Conservation (phyloP, 2,797 vertebrate genomes). For the Adelosebastes latens region DNA sequence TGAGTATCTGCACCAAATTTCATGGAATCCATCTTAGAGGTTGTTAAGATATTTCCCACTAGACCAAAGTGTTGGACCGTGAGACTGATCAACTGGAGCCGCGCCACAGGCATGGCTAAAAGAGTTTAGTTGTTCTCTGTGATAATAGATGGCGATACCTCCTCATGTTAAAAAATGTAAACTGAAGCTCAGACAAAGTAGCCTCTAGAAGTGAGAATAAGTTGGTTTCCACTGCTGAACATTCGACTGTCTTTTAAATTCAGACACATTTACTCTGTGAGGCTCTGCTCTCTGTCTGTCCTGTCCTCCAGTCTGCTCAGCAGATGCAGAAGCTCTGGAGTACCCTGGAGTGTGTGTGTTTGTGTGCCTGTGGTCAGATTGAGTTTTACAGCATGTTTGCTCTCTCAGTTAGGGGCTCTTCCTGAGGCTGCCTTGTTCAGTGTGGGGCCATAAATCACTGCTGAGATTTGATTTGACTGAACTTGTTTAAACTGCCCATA, state of each 20-base stretch:
- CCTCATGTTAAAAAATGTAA: background rate
- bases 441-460: constrained; percentile 3
- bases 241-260: background rate
- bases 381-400: constrained; percentile 4
- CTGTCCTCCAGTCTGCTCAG: background rate
- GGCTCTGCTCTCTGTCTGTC: background rate
- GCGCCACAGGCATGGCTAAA: background rate
- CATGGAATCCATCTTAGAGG: background rate
- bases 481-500: background rate
- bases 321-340: too few relatives aligned
- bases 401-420: background rate
- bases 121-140: background rate
- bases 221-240: background rate
- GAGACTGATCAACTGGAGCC: too few relatives aligned
- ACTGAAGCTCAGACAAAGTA: background rate
- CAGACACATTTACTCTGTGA: background rate
- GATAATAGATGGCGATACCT: background rate
- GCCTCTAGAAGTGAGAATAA: background rate
- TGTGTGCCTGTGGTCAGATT: constrained; percentile 7
- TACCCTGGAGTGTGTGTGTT: background rate
- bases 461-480: constrained; percentile 1
- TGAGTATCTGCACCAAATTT: background rate
- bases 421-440: background rate
- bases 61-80: too few relatives aligned
- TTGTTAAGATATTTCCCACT: background rate